Percentiles rank a stretch among this genome's conserved stretches.
Evolutionary conservation across 2,797 vertebrate genomes (phyloP).

Genomic region (Geotrypetes seraphini): DNA sequence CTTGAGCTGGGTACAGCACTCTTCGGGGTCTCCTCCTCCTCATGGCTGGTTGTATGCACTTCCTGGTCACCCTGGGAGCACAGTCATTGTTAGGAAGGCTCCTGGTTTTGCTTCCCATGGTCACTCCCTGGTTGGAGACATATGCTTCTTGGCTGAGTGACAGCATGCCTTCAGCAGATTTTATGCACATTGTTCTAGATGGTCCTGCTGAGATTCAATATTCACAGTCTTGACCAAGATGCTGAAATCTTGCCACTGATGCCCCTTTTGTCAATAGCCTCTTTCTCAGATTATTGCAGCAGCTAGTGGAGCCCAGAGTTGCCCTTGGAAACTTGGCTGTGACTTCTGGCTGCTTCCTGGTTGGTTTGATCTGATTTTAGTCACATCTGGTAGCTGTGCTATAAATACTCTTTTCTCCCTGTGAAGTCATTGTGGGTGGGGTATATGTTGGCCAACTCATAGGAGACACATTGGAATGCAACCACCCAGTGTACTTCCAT

Average conservation of each 20-base stretch:
- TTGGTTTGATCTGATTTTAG: not conserved
- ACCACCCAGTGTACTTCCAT: too few relatives aligned
- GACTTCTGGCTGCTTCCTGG: not conserved
- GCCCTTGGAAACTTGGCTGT: too few relatives aligned
- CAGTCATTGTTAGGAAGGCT: not conserved
- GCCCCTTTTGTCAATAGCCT: too few relatives aligned
- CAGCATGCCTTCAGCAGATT: not conserved
- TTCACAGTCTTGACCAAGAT: too few relatives aligned
- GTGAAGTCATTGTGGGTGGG: not conserved
- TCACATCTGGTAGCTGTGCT: not conserved
- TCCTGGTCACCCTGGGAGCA: not conserved
- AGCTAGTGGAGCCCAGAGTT: too few relatives aligned
- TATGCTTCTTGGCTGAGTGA: not conserved
- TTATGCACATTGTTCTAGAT: not conserved
- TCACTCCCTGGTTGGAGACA: not conserved
- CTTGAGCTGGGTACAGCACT: conserved; percentile 1
- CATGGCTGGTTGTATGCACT: not conserved
- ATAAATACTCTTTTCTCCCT: not conserved
- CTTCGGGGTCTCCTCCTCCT: not conserved
- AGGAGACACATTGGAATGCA: too few relatives aligned
- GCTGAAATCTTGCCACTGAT: too few relatives aligned
- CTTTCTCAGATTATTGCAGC: too few relatives aligned
- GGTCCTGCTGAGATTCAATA: too few relatives aligned
- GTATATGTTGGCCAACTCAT: too few relatives aligned
- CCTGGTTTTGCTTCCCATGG: too few relatives aligned